Evolutionary conservation across 2,113 vertebrate species (phyloP), one percentile per base, ranked within the genome.

Genomic region (Halichoerus grypus): DNA sequence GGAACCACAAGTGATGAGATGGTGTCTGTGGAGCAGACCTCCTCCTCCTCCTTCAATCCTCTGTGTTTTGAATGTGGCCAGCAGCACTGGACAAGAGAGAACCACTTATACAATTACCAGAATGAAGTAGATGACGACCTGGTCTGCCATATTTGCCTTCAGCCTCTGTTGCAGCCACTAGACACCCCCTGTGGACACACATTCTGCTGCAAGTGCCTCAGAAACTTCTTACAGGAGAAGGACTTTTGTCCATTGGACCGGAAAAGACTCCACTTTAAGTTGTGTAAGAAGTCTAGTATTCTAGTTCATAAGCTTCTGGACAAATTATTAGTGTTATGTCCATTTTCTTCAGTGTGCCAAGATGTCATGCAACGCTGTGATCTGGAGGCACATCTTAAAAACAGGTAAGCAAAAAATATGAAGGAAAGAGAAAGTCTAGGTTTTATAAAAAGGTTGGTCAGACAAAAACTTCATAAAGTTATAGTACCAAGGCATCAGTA

Each of bases 91-190:
- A 99, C 99, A 83, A 99, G 99, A 98, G 99, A 99, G 98, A 99
- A 99, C 98, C 99, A 99, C 98, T 99, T 99, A 51, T 99, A 99
- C 98, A 99, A 99, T 98, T 99, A 99, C 98, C 99, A 99, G 71
- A 99, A 99, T 0, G 99, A 99, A 96, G 99, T 99, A 98, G 99
- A 99, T 0, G 99, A 99, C 3, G 99, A 99, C 98, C 99, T 99
- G 95, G 99, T 99, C 98, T 99, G 99, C 99, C 99, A 99, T 97
- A 99, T 99, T 98, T 99, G 99, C 99, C 99, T 99, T 98, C 99
- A 99, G 98, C 99, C 99, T 21, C 99, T 99, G 98, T 98, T 99
- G 98, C 99, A 99, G 99, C 99, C 99, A 0, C 98, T 99, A 36
- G 99, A 99, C 97, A 99, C 99, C 1, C 99, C 99, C 14, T 99